These are phyloP conservation scores for Edolisoma coerulescens DNA, from an alignment of 2,113 vertebrate species.

Conservation along the genomic window DNA sequence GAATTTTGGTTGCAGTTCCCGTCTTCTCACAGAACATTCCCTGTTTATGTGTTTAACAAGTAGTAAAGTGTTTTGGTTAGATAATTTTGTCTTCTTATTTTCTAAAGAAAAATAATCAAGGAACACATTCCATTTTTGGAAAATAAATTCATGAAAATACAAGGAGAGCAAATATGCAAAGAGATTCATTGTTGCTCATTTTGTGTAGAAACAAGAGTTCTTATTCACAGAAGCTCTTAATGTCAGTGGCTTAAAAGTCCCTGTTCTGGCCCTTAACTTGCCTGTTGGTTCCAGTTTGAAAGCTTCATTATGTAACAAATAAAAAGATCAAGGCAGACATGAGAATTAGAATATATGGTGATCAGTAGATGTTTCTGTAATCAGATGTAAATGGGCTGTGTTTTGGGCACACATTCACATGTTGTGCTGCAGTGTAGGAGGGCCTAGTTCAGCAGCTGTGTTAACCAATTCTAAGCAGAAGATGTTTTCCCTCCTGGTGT, in stretches of 20 bases:
- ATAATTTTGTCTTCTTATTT: neutral
- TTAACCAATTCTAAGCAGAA: neutral
- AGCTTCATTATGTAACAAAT: neutral
- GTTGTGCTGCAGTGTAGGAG: neutral
- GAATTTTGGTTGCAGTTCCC: neutral
- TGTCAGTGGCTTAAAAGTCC: neutral
- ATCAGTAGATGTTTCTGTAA: neutral
- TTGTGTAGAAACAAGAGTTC: rapidly evolving
- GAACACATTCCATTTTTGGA: neutral
- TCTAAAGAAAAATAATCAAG: neutral
- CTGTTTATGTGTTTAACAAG: neutral
- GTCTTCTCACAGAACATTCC: neutral
- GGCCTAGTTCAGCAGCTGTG: neutral
- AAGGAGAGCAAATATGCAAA: neutral
- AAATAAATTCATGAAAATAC: neutral
- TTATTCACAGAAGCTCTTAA: neutral
- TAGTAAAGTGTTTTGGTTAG: neutral
- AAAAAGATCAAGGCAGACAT: neutral
- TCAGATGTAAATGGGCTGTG: neutral
- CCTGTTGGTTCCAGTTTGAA: neutral
- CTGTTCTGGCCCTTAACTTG: neutral
- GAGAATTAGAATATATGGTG: neutral
- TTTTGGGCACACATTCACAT: neutral
- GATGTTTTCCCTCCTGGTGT: neutral
- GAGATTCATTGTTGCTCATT: neutral